Base-by-base conservation (phyloP, 2,797 vertebrate species). In the Tadarida brasiliensis region DNA sequence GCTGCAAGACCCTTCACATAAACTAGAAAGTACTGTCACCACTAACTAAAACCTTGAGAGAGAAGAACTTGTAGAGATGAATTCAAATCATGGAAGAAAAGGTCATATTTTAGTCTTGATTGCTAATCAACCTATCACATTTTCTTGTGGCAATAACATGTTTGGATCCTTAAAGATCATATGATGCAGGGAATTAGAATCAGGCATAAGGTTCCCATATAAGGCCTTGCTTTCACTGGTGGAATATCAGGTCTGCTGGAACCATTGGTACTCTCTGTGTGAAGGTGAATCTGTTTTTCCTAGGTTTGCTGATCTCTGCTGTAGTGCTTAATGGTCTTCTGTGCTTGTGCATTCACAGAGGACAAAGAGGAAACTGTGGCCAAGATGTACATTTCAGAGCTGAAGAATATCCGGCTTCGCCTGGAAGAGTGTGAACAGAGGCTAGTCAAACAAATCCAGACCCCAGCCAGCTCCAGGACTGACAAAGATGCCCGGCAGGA, bases 341-440 rank as follows among this genome's bases (percentile, higher is more conserved):
- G 7, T 88, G 20, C 87, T 97, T 35, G 30, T 94, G n/a, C 11
- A 76, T 91, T 28, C 90, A 77, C 98, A 99, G 99, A 99, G 97
- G 99, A 99, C 98, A 99, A 99, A 98, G 99, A 99, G 7, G 99
- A 99, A 98, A 99, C 98, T 0, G 92, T 99, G 0, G 99, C 99
- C 92, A 99, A 98, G 73, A 99, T 98, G 0, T 99, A 99, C 73
- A 98, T 99, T 96, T 99, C 99, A 0, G 99, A 99, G 98, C 99
- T 99, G 91, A 99, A 99, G 98, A 99, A 99, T 95, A 98, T 99
- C 97, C 98, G 97, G 7, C 98, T 99, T 19, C 98, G 95, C 80
- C 98, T 99, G 70, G 99, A 99, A 1, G 98, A 99, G n/a, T 98
- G 99, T 1, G 99, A 99, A 98, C 99, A 99, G 87, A 97, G 98